Evolutionary conservation across 2,888 invertebrate genomes (phyloP).

Genomic region (Pelosia muscerda): DNA sequence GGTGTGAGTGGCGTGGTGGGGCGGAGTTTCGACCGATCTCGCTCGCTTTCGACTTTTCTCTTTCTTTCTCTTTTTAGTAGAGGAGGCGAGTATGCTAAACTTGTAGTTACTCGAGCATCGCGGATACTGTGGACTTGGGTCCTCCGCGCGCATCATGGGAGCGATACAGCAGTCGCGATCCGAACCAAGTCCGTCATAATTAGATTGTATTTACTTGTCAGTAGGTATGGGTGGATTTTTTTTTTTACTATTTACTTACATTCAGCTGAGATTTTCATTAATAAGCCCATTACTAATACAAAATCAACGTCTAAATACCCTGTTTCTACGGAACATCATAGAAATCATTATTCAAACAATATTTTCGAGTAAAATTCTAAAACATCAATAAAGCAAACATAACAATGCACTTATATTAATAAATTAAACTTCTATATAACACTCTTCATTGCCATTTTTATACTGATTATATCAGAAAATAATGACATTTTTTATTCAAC

Average conservation of each 20-base stretch:
- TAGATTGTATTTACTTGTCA: neutral
- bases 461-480: neutral
- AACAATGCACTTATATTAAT: slow-evolving; percentile 47
- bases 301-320: slow-evolving; percentile 67
- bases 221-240: neutral
- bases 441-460: slow-evolving; percentile 22
- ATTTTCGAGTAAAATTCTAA: slow-evolving; percentile 52
- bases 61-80: too few species aligned
- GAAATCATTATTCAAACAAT: slow-evolving; percentile 56
- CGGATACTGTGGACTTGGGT: too few species aligned
- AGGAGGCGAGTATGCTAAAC: too few species aligned
- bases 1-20: too few species aligned
- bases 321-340: slow-evolving; percentile 71
- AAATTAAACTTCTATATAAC: slow-evolving; percentile 37
- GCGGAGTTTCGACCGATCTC: too few species aligned
- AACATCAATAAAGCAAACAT: slow-evolving; percentile 54
- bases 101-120: too few species aligned
- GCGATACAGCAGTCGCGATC: too few species aligned
- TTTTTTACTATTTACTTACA: slow-evolving; percentile 6
- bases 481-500: neutral
- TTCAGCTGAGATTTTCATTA: slow-evolving; percentile 22
- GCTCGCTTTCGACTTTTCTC: too few species aligned
- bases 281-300: slow-evolving; percentile 33
- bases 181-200: too few species aligned
- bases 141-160: too few species aligned